These are phyloP conservation scores for Caenorhabditis sp. DNA, from an alignment of 2,888 invertebrate genomes.

Conservation along the genomic window DNA sequence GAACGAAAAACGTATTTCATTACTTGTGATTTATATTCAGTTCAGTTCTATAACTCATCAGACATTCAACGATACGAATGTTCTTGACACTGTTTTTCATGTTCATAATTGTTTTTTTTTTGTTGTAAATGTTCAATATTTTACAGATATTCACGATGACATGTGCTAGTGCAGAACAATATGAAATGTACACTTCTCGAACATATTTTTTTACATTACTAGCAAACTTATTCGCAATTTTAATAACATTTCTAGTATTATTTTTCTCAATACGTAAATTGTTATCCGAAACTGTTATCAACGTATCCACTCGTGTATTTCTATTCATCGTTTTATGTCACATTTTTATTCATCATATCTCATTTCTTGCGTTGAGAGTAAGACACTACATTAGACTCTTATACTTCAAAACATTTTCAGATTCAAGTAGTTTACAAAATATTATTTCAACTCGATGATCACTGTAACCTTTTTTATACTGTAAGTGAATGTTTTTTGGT, in stretches of 20 bases:
- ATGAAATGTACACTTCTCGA: conserved; percentile 24
- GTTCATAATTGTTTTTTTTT: no score
- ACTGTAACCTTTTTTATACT: conserved; percentile 19
- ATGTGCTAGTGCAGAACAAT: conserved; percentile 14
- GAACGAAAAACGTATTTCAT: no score
- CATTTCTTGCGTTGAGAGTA: conserved; percentile 18
- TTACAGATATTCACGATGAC: background rate
- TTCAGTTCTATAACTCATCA: no score
- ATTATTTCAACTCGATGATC: conserved; percentile 20
- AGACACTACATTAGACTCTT: background rate
- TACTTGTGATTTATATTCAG: no score
- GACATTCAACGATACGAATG: no score
- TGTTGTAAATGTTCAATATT: background rate
- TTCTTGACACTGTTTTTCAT: no score
- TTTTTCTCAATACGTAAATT: conserved; percentile 6
- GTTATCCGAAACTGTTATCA: conserved; percentile 15
- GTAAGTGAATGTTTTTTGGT: conserved; percentile 3
- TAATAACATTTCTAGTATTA: conserved; percentile 6
- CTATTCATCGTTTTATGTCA: conserved; percentile 13
- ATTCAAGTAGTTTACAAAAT: conserved; percentile 25
- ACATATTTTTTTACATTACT: conserved; percentile 18
- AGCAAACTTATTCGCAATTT: conserved; percentile 15
- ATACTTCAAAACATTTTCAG: conserved; percentile 10
- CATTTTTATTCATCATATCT: conserved; percentile 17
- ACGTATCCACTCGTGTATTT: conserved; percentile 22